These are phyloP conservation scores for Thecocarcelia acutangulata DNA, from an alignment of 2,888 invertebrate genomes.

Conservation along the genomic window DNA sequence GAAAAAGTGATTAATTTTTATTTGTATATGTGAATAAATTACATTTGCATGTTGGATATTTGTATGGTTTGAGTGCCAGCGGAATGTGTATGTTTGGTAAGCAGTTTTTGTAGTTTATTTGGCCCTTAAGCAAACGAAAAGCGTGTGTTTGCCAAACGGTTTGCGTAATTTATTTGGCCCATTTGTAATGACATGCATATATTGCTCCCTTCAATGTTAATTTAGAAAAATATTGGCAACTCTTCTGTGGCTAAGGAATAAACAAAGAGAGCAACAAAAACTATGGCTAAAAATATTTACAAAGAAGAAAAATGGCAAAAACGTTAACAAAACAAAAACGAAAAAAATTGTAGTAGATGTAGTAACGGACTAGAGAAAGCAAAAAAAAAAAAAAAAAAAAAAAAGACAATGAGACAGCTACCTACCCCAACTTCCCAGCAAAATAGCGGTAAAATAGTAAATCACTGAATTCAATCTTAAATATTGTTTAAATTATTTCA, in stretches of 20 bases:
- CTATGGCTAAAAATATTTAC: constrained; percentile 55
- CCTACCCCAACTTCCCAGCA: constrained; percentile 55
- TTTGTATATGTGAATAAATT: no score
- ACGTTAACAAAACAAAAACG: constrained; percentile 38
- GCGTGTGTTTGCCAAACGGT: no score
- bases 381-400: not conserved
- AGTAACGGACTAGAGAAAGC: constrained; percentile 62
- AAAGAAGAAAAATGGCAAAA: constrained; percentile 18
- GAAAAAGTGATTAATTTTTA: no score
- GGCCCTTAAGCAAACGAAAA: no score
- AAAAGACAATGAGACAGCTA: constrained; percentile 66
- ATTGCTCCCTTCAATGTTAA: not conserved
- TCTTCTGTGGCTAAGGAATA: not conserved
- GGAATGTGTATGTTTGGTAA: no score
- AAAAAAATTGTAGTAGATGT: constrained; percentile 48
- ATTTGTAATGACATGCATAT: no score
- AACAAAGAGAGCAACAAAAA: constrained; percentile 59
- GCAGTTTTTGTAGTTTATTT: no score
- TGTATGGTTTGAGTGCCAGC: no score
- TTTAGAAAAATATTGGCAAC: not conserved
- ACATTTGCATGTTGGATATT: no score
- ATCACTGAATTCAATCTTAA: constrained; percentile 11
- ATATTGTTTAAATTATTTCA: constrained; percentile 3
- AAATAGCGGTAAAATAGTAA: constrained; percentile 63
- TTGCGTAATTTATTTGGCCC: no score